phyloP scores from a whole-genome alignment of 2,888 invertebrate species.

The Melanotus villosus region DNA sequence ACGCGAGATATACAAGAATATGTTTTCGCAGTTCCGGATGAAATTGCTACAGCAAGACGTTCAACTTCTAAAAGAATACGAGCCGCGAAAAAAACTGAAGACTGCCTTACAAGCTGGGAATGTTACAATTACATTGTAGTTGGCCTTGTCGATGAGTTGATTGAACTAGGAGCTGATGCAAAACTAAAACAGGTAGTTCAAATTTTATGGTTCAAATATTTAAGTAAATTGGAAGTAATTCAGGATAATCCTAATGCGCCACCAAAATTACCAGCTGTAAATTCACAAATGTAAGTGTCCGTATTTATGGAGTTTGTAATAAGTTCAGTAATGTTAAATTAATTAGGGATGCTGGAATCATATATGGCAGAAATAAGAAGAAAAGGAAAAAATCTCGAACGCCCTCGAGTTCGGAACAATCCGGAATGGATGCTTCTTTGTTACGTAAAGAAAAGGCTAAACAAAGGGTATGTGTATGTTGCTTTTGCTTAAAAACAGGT shows the following conservation, averaged over 20 bases:
- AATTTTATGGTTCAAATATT: constrained; percentile 76
- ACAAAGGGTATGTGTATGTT: constrained; percentile 60
- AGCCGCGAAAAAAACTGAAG: constrained; percentile 36
- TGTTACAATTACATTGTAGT: constrained; percentile 80
- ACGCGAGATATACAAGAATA: constrained; percentile 72
- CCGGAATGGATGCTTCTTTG: constrained; percentile 59
- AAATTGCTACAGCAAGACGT: constrained; percentile 34
- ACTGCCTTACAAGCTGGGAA: constrained; percentile 80
- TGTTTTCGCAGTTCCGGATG: constrained; percentile 56
- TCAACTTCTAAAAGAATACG: constrained; percentile 21
- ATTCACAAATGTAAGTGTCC: constrained; percentile 66
- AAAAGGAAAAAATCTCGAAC: constrained; percentile 54
- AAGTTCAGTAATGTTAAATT: neutral
- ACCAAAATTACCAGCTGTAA: constrained; percentile 71
- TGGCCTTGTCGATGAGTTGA: constrained; percentile 78
- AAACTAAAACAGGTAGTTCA: constrained; percentile 72
- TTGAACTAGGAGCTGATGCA: constrained; percentile 77
- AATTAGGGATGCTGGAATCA: constrained; percentile 69
- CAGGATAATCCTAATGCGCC: constrained; percentile 66
- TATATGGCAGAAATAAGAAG: constrained; percentile 64
- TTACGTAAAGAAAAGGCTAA: constrained; percentile 61
- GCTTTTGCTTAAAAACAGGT: neutral
- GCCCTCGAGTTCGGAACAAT: constrained; percentile 62
- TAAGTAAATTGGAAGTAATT: constrained; percentile 72
- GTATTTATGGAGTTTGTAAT: neutral